Percentiles rank a stretch among this genome's conserved stretches.
Evolutionary conservation across 2,113 vertebrate genomes (phyloP).

Genomic region (Pseudorhombus dupliciocellatus): DNA sequence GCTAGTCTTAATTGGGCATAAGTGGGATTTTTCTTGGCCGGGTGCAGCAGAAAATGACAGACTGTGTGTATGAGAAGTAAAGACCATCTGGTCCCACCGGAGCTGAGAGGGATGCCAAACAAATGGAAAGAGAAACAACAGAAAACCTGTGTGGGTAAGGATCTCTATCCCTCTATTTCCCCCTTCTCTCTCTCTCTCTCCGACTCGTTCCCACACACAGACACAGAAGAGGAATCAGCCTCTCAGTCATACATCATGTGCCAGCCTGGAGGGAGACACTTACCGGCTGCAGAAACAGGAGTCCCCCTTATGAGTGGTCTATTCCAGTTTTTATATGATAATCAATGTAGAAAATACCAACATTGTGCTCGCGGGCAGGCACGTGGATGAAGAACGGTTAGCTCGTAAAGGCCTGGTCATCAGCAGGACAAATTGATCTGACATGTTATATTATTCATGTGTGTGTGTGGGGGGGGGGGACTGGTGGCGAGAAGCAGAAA

Average conservation of each 20-base stretch:
- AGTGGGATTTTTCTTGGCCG: constrained; percentile 77
- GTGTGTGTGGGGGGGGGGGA: too few relatives aligned
- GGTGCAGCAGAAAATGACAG: constrained; percentile 74
- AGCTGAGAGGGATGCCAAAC: constrained; percentile 64
- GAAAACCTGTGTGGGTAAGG: constrained; percentile 55
- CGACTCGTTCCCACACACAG: constrained; percentile 14
- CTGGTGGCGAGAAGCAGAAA: constrained; percentile 34
- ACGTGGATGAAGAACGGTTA: constrained; percentile 49
- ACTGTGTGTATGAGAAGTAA: constrained; percentile 71
- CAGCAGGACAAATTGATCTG: constrained; percentile 68
- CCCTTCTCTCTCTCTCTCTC: neutral
- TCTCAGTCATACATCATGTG: constrained; percentile 55
- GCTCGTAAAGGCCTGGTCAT: constrained; percentile 50
- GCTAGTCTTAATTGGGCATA: constrained; percentile 76
- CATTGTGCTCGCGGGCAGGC: constrained; percentile 57
- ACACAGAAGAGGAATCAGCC: constrained; percentile 43
- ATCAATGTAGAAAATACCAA: constrained; percentile 70
- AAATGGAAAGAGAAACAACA: constrained; percentile 74
- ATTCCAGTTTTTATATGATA: constrained; percentile 61
- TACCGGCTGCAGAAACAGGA: constrained; percentile 36
- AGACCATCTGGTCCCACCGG: constrained; percentile 77
- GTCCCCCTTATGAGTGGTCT: constrained; percentile 51
- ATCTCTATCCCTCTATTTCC: constrained; percentile 15
- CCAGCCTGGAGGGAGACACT: constrained; percentile 46
- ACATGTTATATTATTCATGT: constrained; percentile 64